Percentiles rank a stretch among this genome's conserved stretches.
Evolutionary conservation across 2,888 invertebrate genomes (phyloP).

Genomic region (Cephus pulcher): DNA sequence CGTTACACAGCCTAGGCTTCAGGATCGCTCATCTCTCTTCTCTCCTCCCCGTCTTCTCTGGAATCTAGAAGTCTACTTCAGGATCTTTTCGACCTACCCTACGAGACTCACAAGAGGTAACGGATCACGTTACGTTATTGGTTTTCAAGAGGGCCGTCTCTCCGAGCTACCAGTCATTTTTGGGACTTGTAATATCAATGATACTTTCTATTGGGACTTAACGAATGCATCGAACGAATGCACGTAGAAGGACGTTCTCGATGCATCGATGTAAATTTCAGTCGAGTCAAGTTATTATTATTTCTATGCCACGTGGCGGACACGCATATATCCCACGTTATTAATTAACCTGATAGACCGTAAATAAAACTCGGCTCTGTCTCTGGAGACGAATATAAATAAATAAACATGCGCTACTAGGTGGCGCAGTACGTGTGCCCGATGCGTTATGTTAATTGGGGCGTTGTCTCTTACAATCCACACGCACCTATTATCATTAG

Average conservation of each 20-base stretch:
- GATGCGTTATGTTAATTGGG: conserved; percentile 67
- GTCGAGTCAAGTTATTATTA: conserved; percentile 40
- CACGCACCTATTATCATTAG: conserved; percentile 65
- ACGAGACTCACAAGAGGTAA: neutral
- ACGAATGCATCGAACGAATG: neutral
- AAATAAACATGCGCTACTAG: conserved; percentile 55
- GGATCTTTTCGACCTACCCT: neutral
- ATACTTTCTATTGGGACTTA: neutral
- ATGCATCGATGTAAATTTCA: neutral
- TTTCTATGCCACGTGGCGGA: conserved; percentile 42
- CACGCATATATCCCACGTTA: conserved; percentile 46
- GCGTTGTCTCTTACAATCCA: conserved; percentile 63
- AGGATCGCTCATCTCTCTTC: neutral
- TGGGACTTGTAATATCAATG: neutral
- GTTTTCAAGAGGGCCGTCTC: neutral
- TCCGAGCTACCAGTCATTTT: neutral
- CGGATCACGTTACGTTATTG: neutral
- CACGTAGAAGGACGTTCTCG: too few species aligned
- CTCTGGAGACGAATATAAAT: conserved; percentile 63
- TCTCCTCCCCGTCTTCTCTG: neutral
- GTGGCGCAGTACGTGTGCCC: conserved; percentile 26
- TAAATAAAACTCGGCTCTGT: conserved; percentile 52
- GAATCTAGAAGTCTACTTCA: neutral
- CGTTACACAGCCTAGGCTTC: conserved; percentile 32
- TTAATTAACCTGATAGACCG: conserved; percentile 64